phyloP scores from a whole-genome alignment of 2,797 vertebrate species.

The Pangasius sanitwongsei region DNA sequence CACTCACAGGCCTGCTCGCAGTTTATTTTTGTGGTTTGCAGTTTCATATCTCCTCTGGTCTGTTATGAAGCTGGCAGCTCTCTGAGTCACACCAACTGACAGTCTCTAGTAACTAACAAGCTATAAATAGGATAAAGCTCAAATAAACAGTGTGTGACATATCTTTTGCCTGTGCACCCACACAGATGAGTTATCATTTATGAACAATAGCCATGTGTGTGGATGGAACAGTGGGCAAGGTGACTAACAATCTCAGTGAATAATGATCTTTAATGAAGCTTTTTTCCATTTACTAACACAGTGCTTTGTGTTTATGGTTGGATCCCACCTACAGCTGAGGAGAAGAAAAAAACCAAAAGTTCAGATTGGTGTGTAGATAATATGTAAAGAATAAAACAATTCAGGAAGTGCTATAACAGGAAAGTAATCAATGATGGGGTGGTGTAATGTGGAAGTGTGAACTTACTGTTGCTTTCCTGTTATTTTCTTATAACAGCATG shows the following conservation, averaged over 20 bases:
- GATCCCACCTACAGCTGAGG: neutral
- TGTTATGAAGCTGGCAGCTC: slow-evolving; percentile 5
- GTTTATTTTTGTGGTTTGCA: slow-evolving; percentile 12
- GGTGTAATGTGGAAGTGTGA: neutral
- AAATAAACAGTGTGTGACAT: slow-evolving; percentile 4
- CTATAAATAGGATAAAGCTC: slow-evolving; percentile 28
- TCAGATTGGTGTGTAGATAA: no score
- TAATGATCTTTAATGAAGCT: neutral
- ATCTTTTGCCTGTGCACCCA: neutral
- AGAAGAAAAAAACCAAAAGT: neutral
- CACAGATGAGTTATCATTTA: neutral
- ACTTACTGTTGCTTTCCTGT: neutral
- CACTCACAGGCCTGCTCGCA: neutral
- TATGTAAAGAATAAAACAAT: neutral
- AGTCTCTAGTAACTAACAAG: neutral
- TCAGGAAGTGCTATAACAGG: neutral
- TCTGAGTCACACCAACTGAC: slow-evolving; percentile 1
- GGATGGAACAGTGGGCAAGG: neutral
- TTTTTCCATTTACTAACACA: neutral
- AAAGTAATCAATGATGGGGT: neutral
- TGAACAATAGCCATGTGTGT: neutral
- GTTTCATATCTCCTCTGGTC: slow-evolving; percentile 18
- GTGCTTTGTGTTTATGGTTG: neutral
- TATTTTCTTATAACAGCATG: neutral
- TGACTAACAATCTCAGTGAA: neutral